Evolutionary conservation across 2,888 invertebrate genomes (phyloP), one percentile per base, ranked within the genome.

Genomic region (Crioceris asparagi): DNA sequence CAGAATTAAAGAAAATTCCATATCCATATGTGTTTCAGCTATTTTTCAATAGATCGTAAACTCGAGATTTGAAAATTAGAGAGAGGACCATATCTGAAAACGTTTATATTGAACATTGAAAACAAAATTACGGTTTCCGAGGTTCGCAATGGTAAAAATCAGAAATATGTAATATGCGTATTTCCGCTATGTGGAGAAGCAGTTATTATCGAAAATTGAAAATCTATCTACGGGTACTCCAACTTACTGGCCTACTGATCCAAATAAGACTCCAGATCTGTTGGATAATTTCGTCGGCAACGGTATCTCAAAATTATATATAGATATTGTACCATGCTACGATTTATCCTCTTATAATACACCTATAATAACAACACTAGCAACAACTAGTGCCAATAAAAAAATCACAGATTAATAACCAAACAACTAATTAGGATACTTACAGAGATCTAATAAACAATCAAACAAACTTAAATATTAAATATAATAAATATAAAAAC

Each of bases 201-300:
- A 16, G 30, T 15, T 29, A 16, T 16, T n/a, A 3, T 29, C n/a
- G 6, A 25, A 25, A 25, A 25, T 12, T 11, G 12, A 4, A 11
- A 4, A n/a, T 25, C 25, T 25, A 4, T 29, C 30, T 10, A 29
- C 30, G 15, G 16, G 3, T 10, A 14, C 14, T 11, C 30, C 30
- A 12, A 29, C 30, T 15, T 29, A 29, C 16, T 29, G 30, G 30
- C 30, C 30, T 29, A 29, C 30, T 4, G 30, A 29, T 29, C 3
- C 30, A 8, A 16, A 29, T 12, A 29, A 14, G 16, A n/a, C 15
- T 4, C 30, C 30, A 4, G 30, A 29, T 16, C 30, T 29, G 4
- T 29, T 29, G 7, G 30, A 29, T 7, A 12, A 12, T 7, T 29
- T 29, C 12, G 15, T 29, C 3, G n/a, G 12, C 15, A 29, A 29